phyloP scores from a whole-genome alignment of 2,888 invertebrate genomes.

The Ctena decussata region DNA sequence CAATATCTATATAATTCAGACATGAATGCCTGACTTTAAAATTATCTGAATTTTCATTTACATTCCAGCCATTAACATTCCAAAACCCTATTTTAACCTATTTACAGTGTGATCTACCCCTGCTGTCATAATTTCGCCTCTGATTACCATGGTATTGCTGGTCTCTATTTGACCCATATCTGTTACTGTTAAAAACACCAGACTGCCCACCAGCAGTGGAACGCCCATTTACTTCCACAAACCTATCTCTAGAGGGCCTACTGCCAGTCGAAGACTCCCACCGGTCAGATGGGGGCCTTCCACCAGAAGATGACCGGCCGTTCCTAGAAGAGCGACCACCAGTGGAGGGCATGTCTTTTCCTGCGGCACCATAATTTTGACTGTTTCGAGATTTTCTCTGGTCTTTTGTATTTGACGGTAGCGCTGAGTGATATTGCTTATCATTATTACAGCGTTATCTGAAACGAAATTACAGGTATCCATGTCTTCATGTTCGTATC shows the following conservation, averaged over 20 bases:
- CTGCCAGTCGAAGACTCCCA: neutral
- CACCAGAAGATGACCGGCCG: neutral
- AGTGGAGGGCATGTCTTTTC: neutral
- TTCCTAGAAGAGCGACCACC: neutral
- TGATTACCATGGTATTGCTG: neutral
- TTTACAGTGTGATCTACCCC: no score
- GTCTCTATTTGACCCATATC: neutral
- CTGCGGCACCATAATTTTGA: neutral
- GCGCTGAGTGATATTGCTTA: neutral
- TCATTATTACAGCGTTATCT: neutral
- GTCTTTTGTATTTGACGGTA: neutral
- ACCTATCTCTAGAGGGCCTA: neutral
- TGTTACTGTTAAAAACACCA: neutral
- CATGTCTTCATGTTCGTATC: neutral
- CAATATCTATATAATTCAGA: slow-evolving; percentile 12
- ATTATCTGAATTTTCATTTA: neutral
- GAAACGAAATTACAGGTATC: neutral
- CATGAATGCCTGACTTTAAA: slow-evolving; percentile 9
- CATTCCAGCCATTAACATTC: slow-evolving; percentile 3
- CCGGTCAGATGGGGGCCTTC: neutral
- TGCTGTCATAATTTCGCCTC: no score
- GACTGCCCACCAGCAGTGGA: neutral
- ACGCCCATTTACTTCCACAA: neutral
- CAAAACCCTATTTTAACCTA: neutral
- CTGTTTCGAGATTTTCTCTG: neutral